These are phyloP conservation scores for Criorhina ranunculi DNA, from an alignment of 2,888 invertebrate species.

Conservation along the genomic window DNA sequence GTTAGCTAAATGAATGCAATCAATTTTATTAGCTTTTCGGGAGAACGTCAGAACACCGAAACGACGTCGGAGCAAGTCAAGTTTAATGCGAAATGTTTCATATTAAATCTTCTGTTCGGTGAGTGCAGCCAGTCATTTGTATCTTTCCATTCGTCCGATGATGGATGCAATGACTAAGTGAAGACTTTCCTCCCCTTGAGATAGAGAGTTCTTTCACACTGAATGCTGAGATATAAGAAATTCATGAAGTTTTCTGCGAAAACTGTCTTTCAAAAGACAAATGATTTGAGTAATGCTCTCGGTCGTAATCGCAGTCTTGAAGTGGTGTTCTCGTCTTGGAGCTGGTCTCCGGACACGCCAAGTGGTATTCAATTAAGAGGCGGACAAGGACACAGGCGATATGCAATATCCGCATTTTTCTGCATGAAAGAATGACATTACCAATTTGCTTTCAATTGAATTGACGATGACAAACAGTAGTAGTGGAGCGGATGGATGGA, in stretches of 20 bases:
- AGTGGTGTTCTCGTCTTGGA: conserved; percentile 6
- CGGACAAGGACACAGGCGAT: conserved; percentile 1
- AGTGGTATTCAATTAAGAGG: conserved; percentile 68
- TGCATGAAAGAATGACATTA: conserved; percentile 66
- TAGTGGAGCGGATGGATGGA: conserved; percentile 11
- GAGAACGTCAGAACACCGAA: background rate
- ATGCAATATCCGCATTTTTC: conserved; percentile 72
- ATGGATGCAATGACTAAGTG: conserved; percentile 61
- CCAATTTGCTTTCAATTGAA: conserved; percentile 72
- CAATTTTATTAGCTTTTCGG: conserved; percentile 69
- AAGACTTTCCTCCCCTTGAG: conserved; percentile 4
- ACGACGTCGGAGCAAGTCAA: conserved; percentile 39
- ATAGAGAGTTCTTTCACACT: conserved; percentile 41
- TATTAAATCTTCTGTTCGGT: conserved; percentile 55
- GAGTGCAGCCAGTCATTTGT: conserved; percentile 67
- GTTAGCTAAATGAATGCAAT: conserved; percentile 71
- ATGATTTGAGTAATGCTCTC: conserved; percentile 33
- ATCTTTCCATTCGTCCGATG: conserved; percentile 58
- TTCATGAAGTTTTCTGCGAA: conserved; percentile 64
- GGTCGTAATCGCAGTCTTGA: background rate
- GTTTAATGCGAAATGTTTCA: conserved; percentile 59
- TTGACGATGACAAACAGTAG: conserved; percentile 54
- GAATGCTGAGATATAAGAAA: conserved; percentile 54
- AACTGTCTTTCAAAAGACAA: conserved; percentile 49
- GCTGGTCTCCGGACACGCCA: background rate